Evolutionary conservation across 2,797 vertebrate species (phyloP).

Genomic region (Okamejei kenojei): DNA sequence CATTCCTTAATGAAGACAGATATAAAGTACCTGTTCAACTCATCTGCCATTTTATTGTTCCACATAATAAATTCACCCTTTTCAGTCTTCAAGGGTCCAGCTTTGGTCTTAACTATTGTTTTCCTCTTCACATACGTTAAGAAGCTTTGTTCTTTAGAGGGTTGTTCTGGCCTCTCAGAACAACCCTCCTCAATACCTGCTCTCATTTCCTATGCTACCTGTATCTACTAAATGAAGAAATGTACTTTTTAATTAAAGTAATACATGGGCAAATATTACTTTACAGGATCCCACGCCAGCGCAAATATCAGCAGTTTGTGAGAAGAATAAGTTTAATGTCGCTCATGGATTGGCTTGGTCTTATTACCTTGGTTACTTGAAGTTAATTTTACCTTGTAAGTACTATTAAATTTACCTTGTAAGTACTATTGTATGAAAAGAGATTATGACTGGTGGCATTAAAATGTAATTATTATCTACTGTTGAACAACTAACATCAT

Average conservation of each 20-base stretch:
- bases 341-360: slow-evolving; percentile 85
- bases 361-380: slow-evolving; percentile 77
- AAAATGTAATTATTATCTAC: not conserved
- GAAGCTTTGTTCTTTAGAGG: no score
- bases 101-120: no score
- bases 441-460: not conserved
- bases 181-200: no score
- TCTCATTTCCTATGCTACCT: no score
- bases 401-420: slow-evolving; percentile 63
- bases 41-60: no score
- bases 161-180: no score
- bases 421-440: slow-evolving; percentile 41
- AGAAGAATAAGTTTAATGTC: slow-evolving; percentile 68
- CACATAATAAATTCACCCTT: no score
- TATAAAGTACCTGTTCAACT: no score
- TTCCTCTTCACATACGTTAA: no score
- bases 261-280: not conserved
- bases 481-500: not conserved
- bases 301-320: slow-evolving; percentile 69
- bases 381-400: slow-evolving; percentile 73
- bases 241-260: not conserved
- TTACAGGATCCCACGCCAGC: slow-evolving; percentile 59
- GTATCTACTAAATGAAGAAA: not conserved
- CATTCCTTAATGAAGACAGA: no score
- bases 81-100: no score